Evolutionary conservation across 1,140 invertebrate genomes (phyloP).

Genomic region (Coenobita brevimanus): DNA sequence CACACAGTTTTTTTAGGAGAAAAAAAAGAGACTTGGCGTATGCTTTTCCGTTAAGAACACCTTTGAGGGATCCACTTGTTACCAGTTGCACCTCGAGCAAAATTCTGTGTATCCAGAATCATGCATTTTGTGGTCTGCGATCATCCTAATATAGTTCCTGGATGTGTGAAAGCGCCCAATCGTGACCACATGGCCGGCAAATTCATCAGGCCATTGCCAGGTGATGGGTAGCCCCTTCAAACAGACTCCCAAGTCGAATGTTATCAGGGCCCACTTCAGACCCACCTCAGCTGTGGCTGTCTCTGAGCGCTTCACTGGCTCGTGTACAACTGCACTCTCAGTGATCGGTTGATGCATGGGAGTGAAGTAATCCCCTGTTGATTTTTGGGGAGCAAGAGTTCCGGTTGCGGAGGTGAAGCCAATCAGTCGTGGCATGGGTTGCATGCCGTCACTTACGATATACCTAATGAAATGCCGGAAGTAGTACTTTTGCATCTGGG

Average conservation of each 20-base stretch:
- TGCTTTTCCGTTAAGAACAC: conserved; percentile 22
- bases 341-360: conserved; percentile 27
- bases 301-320: background rate
- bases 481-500: background rate
- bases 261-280: conserved; percentile 5
- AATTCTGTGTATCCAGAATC: conserved; percentile 31
- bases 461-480: conserved; percentile 21
- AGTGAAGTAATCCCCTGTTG: conserved; percentile 29
- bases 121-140: conserved; percentile 1
- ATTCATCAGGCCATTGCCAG: conserved; percentile 22
- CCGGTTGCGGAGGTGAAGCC: conserved; percentile 12
- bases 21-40: conserved; percentile 16
- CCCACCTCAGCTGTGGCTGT: conserved; percentile 29
- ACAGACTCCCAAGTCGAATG: conserved; percentile 23
- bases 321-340: conserved; percentile 11
- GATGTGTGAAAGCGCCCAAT: conserved; percentile 21
- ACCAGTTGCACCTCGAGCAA: conserved; percentile 12
- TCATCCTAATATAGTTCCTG: conserved; percentile 20
- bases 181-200: conserved; percentile 16
- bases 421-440: background rate
- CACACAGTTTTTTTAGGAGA: conserved; percentile 9
- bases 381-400: background rate
- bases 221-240: conserved; percentile 2
- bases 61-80: background rate
- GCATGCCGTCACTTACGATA: conserved; percentile 22